Conservation (phyloP, 1,140 invertebrate genomes). For the Mycetomoellerius zeteki region DNA sequence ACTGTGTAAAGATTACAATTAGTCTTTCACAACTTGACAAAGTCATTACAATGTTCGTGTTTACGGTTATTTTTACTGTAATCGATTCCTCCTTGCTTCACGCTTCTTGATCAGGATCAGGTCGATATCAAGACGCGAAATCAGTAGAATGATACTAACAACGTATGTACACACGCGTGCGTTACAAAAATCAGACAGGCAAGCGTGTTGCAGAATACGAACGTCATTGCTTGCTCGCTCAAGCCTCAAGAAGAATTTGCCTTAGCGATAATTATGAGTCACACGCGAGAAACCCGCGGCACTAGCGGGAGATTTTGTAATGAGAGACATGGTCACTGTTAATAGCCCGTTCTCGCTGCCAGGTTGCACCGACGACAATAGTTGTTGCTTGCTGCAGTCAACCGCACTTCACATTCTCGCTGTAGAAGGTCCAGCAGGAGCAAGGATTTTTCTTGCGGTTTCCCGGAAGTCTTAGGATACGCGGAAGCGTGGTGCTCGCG, state of each 20-base stretch:
- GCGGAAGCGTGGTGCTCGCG: conserved; percentile 2
- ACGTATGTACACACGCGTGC: background rate
- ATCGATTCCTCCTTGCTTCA: background rate
- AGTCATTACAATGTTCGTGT: background rate
- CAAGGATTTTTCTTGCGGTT: background rate
- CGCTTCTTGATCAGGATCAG: background rate
- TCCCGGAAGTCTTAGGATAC: conserved; percentile 13
- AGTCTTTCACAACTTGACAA: conserved; percentile 23
- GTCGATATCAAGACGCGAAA: background rate
- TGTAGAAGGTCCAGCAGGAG: background rate
- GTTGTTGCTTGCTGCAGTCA: background rate
- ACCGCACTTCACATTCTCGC: background rate
- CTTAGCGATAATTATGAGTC: conserved; percentile 53
- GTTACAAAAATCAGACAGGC: conserved; percentile 37
- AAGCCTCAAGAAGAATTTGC: conserved; percentile 41
- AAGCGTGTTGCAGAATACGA: background rate
- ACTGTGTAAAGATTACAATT: conserved; percentile 7
- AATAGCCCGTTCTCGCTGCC: background rate
- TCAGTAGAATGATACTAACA: background rate
- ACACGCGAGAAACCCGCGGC: conserved; percentile 21
- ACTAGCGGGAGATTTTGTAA: conserved; percentile 42
- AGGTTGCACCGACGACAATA: background rate
- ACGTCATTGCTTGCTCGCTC: conserved; percentile 52
- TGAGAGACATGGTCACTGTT: conserved; percentile 24
- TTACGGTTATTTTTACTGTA: conserved; percentile 34